Conservation (phyloP, 2,888 invertebrate species). For the Achlya flavicornis region DNA sequence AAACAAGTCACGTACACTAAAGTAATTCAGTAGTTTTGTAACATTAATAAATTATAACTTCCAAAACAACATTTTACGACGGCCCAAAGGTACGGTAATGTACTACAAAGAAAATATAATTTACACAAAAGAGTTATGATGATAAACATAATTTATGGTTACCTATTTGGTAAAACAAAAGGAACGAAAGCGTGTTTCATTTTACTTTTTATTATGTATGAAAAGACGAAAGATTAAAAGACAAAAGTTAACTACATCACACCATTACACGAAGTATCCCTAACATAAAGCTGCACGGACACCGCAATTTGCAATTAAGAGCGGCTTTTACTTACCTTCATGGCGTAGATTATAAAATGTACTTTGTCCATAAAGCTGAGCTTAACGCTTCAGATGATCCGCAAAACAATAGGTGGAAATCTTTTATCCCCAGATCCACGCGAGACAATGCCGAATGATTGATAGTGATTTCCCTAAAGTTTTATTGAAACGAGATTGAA, state of each 20-base stretch:
- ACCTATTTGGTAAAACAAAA: background rate
- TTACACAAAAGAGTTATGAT: background rate
- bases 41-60: background rate
- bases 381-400: slow-evolving; percentile 28
- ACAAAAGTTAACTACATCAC: slow-evolving; percentile 2
- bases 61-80: background rate
- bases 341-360: slow-evolving; percentile 9
- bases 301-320: background rate
- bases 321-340: slow-evolving; percentile 11
- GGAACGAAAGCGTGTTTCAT: background rate
- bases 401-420: slow-evolving; percentile 31
- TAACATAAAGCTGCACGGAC: background rate
- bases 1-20: background rate
- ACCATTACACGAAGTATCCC: slow-evolving; percentile 6
- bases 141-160: background rate
- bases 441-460: slow-evolving; percentile 32
- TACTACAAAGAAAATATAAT: background rate
- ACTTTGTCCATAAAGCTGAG: background rate
- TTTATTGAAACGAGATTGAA: slow-evolving; percentile 33
- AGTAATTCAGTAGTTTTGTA: background rate
- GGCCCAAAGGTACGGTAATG: background rate
- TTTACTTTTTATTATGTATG: background rate
- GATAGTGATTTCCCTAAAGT: slow-evolving; percentile 34
- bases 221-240: background rate
- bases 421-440: slow-evolving; percentile 34